Evolutionary conservation across 2,797 vertebrate genomes (phyloP).

Genomic region (Loris lydekkerianus): DNA sequence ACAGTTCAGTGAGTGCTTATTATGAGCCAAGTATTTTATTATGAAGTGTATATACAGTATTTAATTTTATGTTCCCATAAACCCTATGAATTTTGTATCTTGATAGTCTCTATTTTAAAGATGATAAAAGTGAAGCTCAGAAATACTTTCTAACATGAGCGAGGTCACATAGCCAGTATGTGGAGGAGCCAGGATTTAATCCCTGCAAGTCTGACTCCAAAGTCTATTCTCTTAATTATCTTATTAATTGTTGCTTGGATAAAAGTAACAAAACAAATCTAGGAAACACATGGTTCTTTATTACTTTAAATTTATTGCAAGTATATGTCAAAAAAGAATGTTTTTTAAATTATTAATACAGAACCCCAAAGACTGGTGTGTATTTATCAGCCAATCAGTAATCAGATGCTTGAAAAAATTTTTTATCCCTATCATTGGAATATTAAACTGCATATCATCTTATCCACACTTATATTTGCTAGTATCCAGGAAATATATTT

Average conservation of each 20-base stretch:
- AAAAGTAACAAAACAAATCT: constrained; percentile 72
- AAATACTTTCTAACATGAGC: constrained; percentile 2
- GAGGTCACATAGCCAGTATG: constrained; percentile 27
- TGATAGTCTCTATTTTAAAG: constrained; percentile 32
- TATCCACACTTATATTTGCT: not conserved
- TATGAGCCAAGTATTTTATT: not conserved
- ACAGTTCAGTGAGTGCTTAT: not conserved
- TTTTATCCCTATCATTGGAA: constrained; percentile 14
- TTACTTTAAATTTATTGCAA: constrained; percentile 60
- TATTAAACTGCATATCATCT: constrained; percentile 14
- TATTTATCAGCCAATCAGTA: constrained; percentile 64
- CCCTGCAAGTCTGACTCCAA: constrained; percentile 54
- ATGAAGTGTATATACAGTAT: not conserved
- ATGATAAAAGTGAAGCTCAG: constrained; percentile 23
- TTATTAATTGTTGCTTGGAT: constrained; percentile 75
- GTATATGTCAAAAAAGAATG: constrained; percentile 31
- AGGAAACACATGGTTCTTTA: constrained; percentile 25
- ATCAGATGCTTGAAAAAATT: constrained; percentile 3
- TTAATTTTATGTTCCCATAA: constrained; percentile 43
- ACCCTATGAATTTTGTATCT: constrained; percentile 23
- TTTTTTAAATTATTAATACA: constrained; percentile 41
- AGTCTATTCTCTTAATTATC: constrained; percentile 62
- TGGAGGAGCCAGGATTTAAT: constrained; percentile 32
- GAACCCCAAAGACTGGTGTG: not conserved
- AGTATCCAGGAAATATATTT: not conserved